Evolutionary conservation across 2,113 vertebrate genomes (phyloP).

Genomic region (Limanda limanda): DNA sequence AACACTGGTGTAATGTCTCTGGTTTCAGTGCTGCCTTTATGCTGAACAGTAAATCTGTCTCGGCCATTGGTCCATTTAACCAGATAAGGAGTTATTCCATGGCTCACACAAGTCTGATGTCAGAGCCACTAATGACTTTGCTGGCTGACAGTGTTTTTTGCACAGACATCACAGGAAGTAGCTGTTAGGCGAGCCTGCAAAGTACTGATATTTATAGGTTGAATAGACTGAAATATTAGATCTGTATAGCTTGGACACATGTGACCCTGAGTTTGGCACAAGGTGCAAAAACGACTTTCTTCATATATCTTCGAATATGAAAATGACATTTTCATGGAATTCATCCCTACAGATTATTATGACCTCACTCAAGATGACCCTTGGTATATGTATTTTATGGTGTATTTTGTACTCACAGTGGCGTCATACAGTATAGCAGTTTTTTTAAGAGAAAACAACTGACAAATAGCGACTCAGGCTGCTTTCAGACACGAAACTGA

Average conservation of each 20-base stretch:
- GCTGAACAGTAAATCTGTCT: constrained; percentile 78
- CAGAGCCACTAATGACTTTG: constrained; percentile 67
- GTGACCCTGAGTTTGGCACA: constrained; percentile 30
- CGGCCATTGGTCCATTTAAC: constrained; percentile 63
- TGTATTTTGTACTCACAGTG: not conserved
- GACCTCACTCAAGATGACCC: constrained; percentile 15
- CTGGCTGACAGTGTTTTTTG: constrained; percentile 59
- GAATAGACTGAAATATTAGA: constrained; percentile 35
- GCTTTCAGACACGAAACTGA: too few relatives aligned
- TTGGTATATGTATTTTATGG: constrained; percentile 3
- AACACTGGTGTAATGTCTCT: constrained; percentile 72
- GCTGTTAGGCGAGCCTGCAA: constrained; percentile 45
- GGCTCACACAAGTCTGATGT: constrained; percentile 62
- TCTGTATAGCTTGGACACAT: constrained; percentile 43
- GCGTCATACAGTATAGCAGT: not conserved
- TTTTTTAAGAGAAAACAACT: constrained; percentile 15
- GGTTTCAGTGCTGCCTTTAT: constrained; percentile 70
- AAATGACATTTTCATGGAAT: constrained; percentile 44
- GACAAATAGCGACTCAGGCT: not conserved
- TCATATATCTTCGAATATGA: constrained; percentile 34
- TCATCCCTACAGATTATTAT: constrained; percentile 19
- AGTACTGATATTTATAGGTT: constrained; percentile 55
- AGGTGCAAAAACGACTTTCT: constrained; percentile 45
- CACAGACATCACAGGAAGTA: constrained; percentile 59
- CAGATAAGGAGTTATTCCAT: constrained; percentile 75